Evolutionary conservation across 64 coral and sea anemone species (phyloP), one percentile per base, ranked within the genome.

Genomic region (Montipora sp.): DNA sequence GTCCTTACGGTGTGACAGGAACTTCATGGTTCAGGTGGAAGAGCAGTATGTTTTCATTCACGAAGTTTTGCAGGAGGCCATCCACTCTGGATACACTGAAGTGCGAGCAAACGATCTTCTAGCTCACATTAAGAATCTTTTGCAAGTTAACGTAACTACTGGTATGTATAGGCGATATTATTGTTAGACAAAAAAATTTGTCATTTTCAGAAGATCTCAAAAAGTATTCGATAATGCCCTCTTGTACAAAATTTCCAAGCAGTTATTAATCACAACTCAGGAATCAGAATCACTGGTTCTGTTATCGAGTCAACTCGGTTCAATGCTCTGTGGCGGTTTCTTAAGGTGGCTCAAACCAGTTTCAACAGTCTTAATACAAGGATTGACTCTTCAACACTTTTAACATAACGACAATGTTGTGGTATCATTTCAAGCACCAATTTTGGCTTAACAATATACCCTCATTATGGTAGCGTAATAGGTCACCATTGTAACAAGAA

Each of bases 11-110:
- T 65, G 89, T 90, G 93, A 98, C 75, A 94, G 96, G 27, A 90
- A 93, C 57, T 77, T 98, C 48, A 98, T 98, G 96, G 96, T 98
- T 7, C 96, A 98, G 73, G 90, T 95, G 53, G 93, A 98, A 77
- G 96, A 98, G 20, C 96, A 98, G 48, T 98, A 95, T 22, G 76
- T 98, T n/a, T 90, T 98, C 44, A 95, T 98, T 57, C 96, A 98
- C 44, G 87, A 95, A 63, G 96, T 93, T 21, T 48, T 98, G 8
- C 79, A 93, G 7, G 96, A 98, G 27, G 96, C 96, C 36, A 95
- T 98, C 4, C 89, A 90, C 18, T 87, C 93, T 80, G 96, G 93
- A 2, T 90, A 98, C 67, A 98, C 96, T 48, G 96, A 98, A 71
- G 79, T 98, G 69, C 93, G 92, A 10, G 96, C 90, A 16, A 84